Conservation (phyloP, 2,888 invertebrate species). For the Sesia apiformis region DNA sequence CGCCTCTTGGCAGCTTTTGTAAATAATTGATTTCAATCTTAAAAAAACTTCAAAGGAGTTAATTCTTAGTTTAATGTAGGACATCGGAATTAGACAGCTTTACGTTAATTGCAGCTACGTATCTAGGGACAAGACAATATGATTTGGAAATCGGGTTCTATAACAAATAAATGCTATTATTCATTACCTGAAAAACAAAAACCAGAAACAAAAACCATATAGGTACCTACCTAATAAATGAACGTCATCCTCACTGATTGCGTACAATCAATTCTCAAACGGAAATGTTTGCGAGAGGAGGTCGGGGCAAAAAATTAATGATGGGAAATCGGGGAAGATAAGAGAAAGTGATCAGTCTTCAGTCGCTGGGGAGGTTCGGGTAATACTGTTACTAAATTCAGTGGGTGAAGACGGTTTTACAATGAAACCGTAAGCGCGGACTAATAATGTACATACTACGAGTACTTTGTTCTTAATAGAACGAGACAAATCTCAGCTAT, state of each 20-base stretch:
- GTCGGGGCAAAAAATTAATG: conserved; percentile 49
- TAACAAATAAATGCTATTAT: conserved; percentile 1
- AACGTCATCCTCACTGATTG: conserved; percentile 39
- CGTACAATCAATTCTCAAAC: conserved; percentile 40
- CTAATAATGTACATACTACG: too few species aligned
- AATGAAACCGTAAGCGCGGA: too few species aligned
- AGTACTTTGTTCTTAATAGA: too few species aligned
- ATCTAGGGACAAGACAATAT: too few species aligned
- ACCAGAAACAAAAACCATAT: conserved; percentile 2
- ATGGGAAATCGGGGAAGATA: conserved; percentile 43
- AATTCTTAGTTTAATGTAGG: too few species aligned
- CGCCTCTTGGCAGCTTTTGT: too few species aligned
- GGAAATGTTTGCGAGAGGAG: conserved; percentile 28
- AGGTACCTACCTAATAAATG: conserved; percentile 24
- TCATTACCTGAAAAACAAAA: conserved; percentile 22
- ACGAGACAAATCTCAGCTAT: too few species aligned
- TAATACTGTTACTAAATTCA: conserved; percentile 37
- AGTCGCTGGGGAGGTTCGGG: conserved; percentile 22
- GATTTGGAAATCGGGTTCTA: too few species aligned
- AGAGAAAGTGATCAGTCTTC: conserved; percentile 33
- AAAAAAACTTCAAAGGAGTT: too few species aligned
- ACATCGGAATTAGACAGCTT: too few species aligned
- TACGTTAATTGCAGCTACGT: too few species aligned
- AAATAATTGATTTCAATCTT: too few species aligned
- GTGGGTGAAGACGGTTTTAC: conserved; percentile 7